Evolutionary conservation across 2,888 invertebrate genomes (phyloP).

Genomic region (Nomada ruficornis): DNA sequence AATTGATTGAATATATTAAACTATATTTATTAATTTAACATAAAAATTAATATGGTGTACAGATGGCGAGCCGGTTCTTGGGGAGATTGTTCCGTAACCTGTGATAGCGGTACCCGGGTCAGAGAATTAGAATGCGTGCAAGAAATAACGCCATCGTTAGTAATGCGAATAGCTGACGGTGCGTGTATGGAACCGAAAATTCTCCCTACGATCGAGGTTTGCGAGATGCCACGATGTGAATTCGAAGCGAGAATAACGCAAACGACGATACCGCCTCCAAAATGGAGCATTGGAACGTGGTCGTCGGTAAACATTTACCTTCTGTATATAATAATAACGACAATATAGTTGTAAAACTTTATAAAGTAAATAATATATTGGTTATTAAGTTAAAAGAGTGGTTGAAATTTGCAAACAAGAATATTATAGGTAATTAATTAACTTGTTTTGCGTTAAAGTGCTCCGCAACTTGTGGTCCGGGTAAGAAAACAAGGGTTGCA

Average conservation of each 20-base stretch:
- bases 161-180: constrained; percentile 87
- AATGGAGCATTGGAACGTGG: constrained; percentile 87
- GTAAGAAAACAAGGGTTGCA: constrained; percentile 86
- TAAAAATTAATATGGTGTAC: neutral
- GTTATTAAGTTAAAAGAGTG: no score
- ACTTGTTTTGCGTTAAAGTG: constrained; percentile 85
- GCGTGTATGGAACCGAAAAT: constrained; percentile 87
- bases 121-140: constrained; percentile 91
- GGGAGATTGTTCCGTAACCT: constrained; percentile 91
- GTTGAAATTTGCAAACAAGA: no score
- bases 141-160: constrained; percentile 85
- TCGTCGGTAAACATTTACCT: constrained; percentile 83
- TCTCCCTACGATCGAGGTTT: constrained; percentile 82
- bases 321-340: neutral
- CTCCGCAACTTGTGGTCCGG: constrained; percentile 88
- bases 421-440: neutral
- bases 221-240: constrained; percentile 82
- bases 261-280: constrained; percentile 62
- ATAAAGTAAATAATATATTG: no score
- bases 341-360: no score
- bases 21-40: no score
- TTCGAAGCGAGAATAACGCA: constrained; percentile 46
- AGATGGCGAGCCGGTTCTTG: constrained; percentile 91
- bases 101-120: constrained; percentile 90
- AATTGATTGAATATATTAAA: no score